Evolutionary conservation across 2,113 vertebrate species (phyloP).

Genomic region (Gadus macrocephalus): DNA sequence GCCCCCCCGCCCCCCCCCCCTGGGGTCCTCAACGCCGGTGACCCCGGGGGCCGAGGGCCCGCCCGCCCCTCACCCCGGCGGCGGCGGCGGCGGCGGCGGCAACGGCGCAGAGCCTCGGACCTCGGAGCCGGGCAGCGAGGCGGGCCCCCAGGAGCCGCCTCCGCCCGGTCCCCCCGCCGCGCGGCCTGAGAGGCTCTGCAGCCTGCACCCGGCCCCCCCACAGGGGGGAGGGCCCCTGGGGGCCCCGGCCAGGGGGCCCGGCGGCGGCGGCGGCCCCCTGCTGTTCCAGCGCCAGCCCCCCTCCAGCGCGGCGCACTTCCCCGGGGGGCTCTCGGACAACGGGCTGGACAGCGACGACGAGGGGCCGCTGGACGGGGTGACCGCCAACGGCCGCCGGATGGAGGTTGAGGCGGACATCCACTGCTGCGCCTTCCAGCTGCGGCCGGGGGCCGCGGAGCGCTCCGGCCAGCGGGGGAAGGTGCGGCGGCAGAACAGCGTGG

Average conservation of each 20-base stretch:
- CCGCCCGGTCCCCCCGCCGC: conserved; percentile 64
- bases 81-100: conserved; percentile 57
- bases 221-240: conserved; percentile 60
- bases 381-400: conserved; percentile 90
- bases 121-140: conserved; percentile 94
- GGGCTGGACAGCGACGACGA: conserved; percentile 95
- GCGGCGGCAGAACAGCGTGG: conserved; percentile 84
- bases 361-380: conserved; percentile 85
- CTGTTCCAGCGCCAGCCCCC: conserved; percentile 91
- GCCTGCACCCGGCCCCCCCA: conserved; percentile 81
- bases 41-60: conserved; percentile 66
- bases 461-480: conserved; percentile 59
- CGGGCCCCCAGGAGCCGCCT: conserved; percentile 88
- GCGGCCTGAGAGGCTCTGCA: conserved; percentile 85
- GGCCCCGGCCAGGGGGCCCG: conserved; percentile 43
- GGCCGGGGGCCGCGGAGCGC: conserved; percentile 55
- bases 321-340: conserved; percentile 93
- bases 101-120: conserved; percentile 87
- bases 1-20: no score
- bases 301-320: conserved; percentile 78
- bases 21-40: conserved; percentile 39
- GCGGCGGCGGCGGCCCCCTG: conserved; percentile 49
- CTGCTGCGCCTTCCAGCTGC: conserved; percentile 82
- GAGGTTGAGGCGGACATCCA: conserved; percentile 97
- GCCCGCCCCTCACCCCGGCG: conserved; percentile 82